A percentile compares a stretch with the other conserved stretches of the same genome.
Evolutionary conservation across 2,113 vertebrate genomes (phyloP).

Genomic region (Dicentrarchus labrax): DNA sequence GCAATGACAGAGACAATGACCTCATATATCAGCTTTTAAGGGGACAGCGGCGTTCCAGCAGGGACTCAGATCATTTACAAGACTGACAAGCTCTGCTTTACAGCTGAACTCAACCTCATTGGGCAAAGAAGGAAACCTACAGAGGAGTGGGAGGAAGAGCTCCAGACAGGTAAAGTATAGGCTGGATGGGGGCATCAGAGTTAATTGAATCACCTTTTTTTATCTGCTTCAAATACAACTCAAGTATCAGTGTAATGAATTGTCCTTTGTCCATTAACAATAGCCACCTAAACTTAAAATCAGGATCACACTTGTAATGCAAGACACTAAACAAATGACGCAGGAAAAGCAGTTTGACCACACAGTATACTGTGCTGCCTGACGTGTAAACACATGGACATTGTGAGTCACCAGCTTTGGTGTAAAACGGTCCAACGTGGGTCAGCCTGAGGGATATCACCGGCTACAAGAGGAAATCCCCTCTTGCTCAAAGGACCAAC

Average conservation of each 20-base stretch:
- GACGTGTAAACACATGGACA: neutral
- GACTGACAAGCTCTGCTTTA: neutral
- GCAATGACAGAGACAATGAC: neutral
- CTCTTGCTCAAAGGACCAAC: slow-evolving; percentile 13
- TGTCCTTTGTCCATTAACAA: no score
- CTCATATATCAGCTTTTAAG: neutral
- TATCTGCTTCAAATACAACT: neutral
- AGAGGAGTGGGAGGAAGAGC: neutral
- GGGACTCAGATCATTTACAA: neutral
- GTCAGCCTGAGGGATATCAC: slow-evolving; percentile 2
- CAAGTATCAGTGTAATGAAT: neutral
- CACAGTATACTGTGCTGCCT: neutral
- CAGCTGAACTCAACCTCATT: neutral
- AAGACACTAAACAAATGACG: neutral
- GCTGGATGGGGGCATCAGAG: neutral
- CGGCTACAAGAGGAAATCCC: slow-evolving; percentile 12
- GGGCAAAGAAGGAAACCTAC: neutral
- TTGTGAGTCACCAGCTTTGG: neutral
- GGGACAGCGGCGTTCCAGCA: neutral
- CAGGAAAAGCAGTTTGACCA: neutral
- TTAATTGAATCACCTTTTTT: neutral
- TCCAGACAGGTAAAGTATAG: neutral
- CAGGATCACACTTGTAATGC: neutral
- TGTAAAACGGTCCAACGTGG: neutral
- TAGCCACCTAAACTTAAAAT: neutral